Evolutionary conservation across 1,140 invertebrate species (phyloP).

Genomic region (Sitophilus oryzae): DNA sequence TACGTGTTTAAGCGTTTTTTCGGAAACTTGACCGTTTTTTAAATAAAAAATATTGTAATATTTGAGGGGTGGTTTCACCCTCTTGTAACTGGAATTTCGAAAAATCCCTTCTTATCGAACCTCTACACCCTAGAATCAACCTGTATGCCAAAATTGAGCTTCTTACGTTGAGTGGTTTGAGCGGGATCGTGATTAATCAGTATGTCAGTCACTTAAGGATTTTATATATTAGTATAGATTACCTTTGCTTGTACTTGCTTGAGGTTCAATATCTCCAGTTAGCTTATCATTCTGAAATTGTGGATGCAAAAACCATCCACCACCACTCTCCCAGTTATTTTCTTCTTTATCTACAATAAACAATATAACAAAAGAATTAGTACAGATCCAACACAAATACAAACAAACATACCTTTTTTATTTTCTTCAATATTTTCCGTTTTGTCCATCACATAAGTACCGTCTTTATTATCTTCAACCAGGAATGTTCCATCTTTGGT

Average conservation of each 20-base stretch:
- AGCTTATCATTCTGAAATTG: slow-evolving; percentile 33
- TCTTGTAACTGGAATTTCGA: no score
- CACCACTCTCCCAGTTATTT: slow-evolving; percentile 27
- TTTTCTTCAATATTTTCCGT: slow-evolving; percentile 9
- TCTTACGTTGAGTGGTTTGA: no score
- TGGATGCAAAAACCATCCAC: slow-evolving; percentile 50
- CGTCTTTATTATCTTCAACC: slow-evolving; percentile 8
- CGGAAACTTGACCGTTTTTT: no score
- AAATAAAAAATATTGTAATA: no score
- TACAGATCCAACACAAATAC: not conserved
- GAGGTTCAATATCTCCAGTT: slow-evolving; percentile 32
- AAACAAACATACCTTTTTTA: slow-evolving; percentile 19
- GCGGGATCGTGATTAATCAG: no score
- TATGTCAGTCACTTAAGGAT: no score
- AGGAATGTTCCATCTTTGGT: slow-evolving; percentile 20
- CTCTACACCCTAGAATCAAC: no score
- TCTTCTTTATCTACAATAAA: not conserved
- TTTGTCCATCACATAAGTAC: slow-evolving; percentile 5
- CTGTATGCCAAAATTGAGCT: no score
- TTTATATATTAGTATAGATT: no score
- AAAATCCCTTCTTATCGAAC: no score
- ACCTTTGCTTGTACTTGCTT: slow-evolving; percentile 27
- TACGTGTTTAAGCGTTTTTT: no score
- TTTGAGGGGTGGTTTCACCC: no score
- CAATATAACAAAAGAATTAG: slow-evolving; percentile 10